phyloP scores from a whole-genome alignment of 2,113 vertebrate genomes.

The Chaetops frenatus region DNA sequence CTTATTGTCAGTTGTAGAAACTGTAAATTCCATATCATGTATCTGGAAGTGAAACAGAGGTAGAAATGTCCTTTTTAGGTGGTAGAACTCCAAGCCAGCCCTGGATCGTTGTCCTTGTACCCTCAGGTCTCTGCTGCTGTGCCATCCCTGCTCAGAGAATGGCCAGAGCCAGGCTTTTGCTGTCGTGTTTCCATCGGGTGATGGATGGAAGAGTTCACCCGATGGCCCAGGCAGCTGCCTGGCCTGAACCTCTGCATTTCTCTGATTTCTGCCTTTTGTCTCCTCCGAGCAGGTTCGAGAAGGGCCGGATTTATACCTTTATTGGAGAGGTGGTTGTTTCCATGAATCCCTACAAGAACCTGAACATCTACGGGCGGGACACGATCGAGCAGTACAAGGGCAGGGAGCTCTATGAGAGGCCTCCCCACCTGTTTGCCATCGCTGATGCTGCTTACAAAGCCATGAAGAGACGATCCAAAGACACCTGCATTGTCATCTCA shows the following conservation, averaged over 20 bases:
- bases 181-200: rapidly evolving
- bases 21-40: rapidly evolving
- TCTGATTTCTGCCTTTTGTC: neutral
- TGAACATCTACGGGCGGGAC: conserved; percentile 94
- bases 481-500: conserved; percentile 98
- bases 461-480: conserved; percentile 96
- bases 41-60: neutral
- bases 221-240: neutral
- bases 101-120: neutral
- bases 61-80: neutral
- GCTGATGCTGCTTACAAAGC: conserved; percentile 97
- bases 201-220: neutral
- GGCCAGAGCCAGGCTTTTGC: rapidly evolving
- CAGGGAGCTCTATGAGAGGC: conserved; percentile 91
- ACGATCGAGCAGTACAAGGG: conserved; percentile 91
- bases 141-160: rapidly evolving
- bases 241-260: neutral
- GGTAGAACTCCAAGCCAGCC: too few relatives aligned
- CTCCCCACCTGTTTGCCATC: conserved; percentile 95
- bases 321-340: conserved; percentile 97
- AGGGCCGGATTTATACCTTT: conserved; percentile 91
- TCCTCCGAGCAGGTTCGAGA: conserved; percentile 83
- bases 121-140: neutral
- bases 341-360: conserved; percentile 90
- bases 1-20: neutral